Evolutionary conservation across 2,888 invertebrate species (phyloP).

Genomic region (Zygogramma bicolorata): DNA sequence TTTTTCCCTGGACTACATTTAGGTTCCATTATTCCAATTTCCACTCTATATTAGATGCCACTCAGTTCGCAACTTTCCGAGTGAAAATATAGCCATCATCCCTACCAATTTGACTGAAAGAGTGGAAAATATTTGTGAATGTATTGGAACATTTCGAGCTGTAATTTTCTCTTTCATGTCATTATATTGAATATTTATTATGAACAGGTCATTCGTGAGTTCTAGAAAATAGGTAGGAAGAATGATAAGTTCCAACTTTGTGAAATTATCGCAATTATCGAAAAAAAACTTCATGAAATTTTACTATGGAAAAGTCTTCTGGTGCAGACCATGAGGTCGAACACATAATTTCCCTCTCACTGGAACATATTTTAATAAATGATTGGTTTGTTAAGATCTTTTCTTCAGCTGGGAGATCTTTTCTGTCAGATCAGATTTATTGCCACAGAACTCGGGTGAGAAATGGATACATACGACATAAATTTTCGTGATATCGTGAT

Average conservation of each 20-base stretch:
- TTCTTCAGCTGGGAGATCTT: too few species aligned
- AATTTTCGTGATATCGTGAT: conserved; percentile 25
- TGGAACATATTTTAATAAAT: background rate
- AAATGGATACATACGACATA: background rate
- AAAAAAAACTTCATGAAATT: background rate
- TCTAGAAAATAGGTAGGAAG: background rate
- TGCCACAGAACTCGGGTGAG: background rate
- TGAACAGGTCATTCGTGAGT: background rate
- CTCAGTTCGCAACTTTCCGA: too few species aligned
- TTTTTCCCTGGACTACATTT: too few species aligned
- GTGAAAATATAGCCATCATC: too few species aligned
- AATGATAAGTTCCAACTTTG: background rate
- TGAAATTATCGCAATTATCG: background rate
- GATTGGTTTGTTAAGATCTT: background rate
- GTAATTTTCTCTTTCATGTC: too few species aligned
- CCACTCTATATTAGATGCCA: too few species aligned
- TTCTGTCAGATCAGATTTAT: too few species aligned
- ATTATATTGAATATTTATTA: background rate
- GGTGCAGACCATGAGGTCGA: background rate
- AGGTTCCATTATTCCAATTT: too few species aligned
- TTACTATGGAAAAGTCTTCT: background rate
- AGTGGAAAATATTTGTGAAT: too few species aligned
- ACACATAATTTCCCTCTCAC: background rate
- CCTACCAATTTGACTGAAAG: too few species aligned
- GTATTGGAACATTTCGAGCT: too few species aligned